Evolutionary conservation across 2,113 vertebrate species (phyloP), one percentile per base, ranked within the genome.

Genomic region (Scolopax mira): DNA sequence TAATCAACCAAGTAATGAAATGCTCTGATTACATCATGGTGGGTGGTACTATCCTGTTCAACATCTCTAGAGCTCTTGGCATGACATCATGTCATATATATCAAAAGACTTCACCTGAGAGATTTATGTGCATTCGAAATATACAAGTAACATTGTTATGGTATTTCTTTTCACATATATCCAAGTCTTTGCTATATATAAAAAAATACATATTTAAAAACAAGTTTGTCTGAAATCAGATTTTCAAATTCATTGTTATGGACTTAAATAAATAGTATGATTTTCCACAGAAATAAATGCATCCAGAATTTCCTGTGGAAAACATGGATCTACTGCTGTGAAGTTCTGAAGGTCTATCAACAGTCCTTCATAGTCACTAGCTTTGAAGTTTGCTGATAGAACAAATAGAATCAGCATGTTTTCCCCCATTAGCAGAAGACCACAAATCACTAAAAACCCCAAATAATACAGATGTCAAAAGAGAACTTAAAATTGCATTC

Each of bases 1-100:
- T 78, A 88, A 92, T 75, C 82, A 96, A 92, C 55, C 2, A 0
- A 88, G 64, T 91, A 95, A 93, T 85, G 31, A 92, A 94, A 74
- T 94, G 74, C 30, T 74, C 44, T 65, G 42, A 31, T 65, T 88
- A 71, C 24, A 78, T 84, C 69, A 83, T 71, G 15, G 52, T 80
- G 69, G 42, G 73, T 86, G 49, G 54, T 74, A 39, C 79, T 44
- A 49, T 12, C 6, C 39, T 70, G 18, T 67, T 85, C 67, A 88
- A 88, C 13, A 57, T 64, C 35, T 64, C 60, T n/a, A 52, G 42
- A 77, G 44, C 24, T 80, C 54, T 84, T 80, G 62, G 30, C n/a
- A 73, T 61, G 41, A 61, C 39, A 88, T 75, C 19, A 35, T 44
- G 18, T 49, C 42, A 64, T 33, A 57, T 42, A 30, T 41, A 61